These are phyloP conservation scores for Misgurnus anguillicaudatus DNA, from an alignment of 2,113 vertebrate species.

Conservation along the genomic window DNA sequence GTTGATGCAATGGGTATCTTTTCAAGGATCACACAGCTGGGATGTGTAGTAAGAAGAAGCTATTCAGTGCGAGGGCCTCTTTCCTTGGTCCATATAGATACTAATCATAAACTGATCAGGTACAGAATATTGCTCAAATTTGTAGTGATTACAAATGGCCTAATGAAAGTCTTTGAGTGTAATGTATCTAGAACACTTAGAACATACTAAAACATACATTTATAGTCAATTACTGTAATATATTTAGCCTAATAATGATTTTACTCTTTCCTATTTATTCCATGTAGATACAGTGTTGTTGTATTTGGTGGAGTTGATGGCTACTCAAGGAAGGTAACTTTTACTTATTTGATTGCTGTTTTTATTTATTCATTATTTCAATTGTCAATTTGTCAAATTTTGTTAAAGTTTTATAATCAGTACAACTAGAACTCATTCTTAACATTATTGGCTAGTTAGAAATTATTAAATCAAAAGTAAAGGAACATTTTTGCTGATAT, in stretches of 20 bases:
- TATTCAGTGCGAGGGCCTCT: conserved; percentile 22
- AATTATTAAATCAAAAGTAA: no score
- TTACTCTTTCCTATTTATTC: background rate
- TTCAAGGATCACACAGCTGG: background rate
- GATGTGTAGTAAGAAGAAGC: conserved; percentile 26
- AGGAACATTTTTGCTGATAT: no score
- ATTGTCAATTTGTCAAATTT: no score
- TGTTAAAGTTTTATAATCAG: no score
- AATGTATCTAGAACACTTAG: no score
- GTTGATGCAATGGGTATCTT: no score
- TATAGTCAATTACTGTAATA: no score
- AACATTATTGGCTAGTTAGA: no score
- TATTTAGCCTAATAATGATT: no score
- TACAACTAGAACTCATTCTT: no score
- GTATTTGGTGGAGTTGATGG: conserved; percentile 5
- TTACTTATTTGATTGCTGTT: background rate
- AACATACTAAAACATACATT: no score
- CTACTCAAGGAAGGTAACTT: background rate
- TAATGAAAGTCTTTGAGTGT: no score
- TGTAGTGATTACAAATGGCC: background rate
- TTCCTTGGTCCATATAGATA: conserved; percentile 32
- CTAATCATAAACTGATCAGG: conserved; percentile 22
- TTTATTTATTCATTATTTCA: background rate
- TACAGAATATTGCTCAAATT: background rate
- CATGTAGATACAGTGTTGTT: background rate